Base-by-base conservation (phyloP, 2,888 invertebrate genomes). In the Brachypterus glaber region DNA sequence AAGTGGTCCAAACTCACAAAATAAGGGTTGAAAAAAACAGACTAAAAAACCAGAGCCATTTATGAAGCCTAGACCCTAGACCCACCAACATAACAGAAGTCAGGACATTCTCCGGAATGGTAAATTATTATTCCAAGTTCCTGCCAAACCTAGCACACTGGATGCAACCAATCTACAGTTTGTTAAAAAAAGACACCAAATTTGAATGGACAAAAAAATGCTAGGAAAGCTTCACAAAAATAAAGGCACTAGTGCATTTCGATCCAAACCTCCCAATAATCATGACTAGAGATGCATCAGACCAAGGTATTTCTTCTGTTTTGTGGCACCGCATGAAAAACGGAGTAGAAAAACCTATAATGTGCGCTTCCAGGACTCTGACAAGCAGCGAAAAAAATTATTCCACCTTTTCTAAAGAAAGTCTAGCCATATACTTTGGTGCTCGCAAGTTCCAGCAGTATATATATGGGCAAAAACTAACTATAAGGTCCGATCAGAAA, bases 71-170 rank as follows among this genome's bases (percentile, higher is more conserved):
- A n/a, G n/a, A n/a, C n/a, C 30, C 30, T n/a, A 12, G 4, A 3
- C 30, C 30, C 13, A 30, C 4, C 4, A 30, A 30, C 16, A 13
- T 30, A 4, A 30, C 30, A 3, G 11, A 30, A 30, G 4, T 30
- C 3, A 7, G 4, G 16, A 15, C 30, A 4, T 30, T 30, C 16
- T 5, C 16, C 4, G 30, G 30, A 3, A 29, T 9, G 8, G 29
- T 9, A 11, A 29, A 29, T 24, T 24, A 24, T n/a, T 7, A 8
- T n/a, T 8, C 8, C 24, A 24, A 24, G 24, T 24, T 24, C 24
- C 8, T 24, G 24, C 24, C 24, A 24, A 24, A 24, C n/a, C n/a
- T 24, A 7, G 24, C 24, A 24, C 7, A 24, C 24, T 8, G 7
- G 7, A n/a, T 24, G n/a, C 8, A 7, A 8, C 24, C 24, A 24